Evolutionary conservation across 2,113 vertebrate species (phyloP).

Genomic region (Pseudorasbora parva): DNA sequence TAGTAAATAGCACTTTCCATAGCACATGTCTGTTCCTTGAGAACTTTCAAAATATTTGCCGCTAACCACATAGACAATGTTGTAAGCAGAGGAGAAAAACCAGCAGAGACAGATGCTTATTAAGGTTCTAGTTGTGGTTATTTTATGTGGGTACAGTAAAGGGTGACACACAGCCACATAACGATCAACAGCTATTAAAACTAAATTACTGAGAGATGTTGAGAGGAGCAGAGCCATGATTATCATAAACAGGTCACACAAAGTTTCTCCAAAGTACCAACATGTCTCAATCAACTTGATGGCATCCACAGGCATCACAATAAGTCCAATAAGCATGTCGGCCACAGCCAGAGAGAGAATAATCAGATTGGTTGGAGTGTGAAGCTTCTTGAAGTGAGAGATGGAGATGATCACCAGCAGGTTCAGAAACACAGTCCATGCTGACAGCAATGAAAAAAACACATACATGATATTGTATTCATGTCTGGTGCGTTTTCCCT

Average conservation of each 20-base stretch:
- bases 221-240: constrained; percentile 55
- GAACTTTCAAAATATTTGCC: background rate
- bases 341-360: background rate
- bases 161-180: constrained; percentile 3
- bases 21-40: background rate
- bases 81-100: constrained; percentile 29
- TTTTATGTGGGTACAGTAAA: background rate
- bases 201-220: constrained; percentile 53
- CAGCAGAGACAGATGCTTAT: constrained; percentile 56
- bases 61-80: background rate
- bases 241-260: constrained; percentile 55
- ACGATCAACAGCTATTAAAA: constrained; percentile 59
- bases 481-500: background rate
- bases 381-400: constrained; percentile 71
- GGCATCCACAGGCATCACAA: constrained; percentile 79
- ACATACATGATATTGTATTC: background rate
- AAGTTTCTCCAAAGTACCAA: constrained; percentile 63
- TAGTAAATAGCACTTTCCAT: background rate
- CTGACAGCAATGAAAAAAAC: background rate
- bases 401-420: constrained; percentile 45
- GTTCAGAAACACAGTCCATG: constrained; percentile 35
- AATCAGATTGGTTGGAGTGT: constrained; percentile 64
- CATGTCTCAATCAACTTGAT: constrained; percentile 54
- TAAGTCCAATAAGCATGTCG: constrained; percentile 45
- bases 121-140: constrained; percentile 23